These are phyloP conservation scores for Gymnopithys bicolor DNA, from an alignment of 2,797 vertebrate genomes.

Conservation along the genomic window DNA sequence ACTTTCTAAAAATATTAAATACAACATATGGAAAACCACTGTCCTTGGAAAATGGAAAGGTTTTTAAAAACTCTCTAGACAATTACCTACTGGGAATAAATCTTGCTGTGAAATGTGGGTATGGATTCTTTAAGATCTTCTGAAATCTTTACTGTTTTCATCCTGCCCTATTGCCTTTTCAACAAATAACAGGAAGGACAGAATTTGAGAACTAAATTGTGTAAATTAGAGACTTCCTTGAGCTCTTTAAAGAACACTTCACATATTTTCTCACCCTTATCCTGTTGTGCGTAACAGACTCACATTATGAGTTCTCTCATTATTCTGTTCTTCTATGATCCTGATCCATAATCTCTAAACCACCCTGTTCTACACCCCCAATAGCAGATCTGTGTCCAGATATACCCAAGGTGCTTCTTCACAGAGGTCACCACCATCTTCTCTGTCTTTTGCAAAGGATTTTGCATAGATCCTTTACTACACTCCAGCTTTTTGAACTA, in stretches of 20 bases:
- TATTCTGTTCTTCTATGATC: neutral
- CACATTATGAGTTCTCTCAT: neutral
- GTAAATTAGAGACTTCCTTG: neutral
- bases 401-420: neutral
- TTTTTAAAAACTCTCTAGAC: neutral
- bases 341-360: neutral
- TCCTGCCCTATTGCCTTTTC: neutral
- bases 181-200: neutral
- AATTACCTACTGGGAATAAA: neutral
- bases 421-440: neutral
- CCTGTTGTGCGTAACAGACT: neutral
- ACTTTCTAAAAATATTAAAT: neutral
- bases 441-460: neutral
- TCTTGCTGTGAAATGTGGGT: neutral
- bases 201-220: neutral
- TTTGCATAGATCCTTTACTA: neutral
- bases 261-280: neutral
- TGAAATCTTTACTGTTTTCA: neutral
- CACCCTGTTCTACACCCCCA: neutral
- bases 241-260: neutral
- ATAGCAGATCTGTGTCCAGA: neutral
- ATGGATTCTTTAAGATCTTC: neutral
- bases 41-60: neutral
- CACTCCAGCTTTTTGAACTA: neutral
- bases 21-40: neutral